A percentile compares a stretch with the other conserved stretches of the same genome.
Conservation (phyloP, 2,797 vertebrate species). For the Labroides dimidiatus region DNA sequence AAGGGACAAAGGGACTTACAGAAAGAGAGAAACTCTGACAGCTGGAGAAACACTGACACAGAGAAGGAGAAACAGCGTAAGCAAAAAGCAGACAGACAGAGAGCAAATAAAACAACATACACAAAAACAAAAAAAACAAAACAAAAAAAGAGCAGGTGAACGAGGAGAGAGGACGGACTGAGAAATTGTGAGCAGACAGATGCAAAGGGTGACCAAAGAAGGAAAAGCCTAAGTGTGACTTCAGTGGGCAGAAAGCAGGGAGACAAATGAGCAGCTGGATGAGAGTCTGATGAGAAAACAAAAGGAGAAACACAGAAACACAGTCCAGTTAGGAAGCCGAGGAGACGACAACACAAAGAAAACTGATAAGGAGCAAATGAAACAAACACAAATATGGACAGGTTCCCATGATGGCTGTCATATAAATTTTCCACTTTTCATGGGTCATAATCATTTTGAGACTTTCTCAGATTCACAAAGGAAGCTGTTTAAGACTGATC, state of each 20-base stretch:
- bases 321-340: conserved; percentile 11
- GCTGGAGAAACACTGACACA: conserved; percentile 81
- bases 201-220: conserved; percentile 11
- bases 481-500: background rate
- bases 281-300: conserved; percentile 44
- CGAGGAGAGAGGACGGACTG: conserved; percentile 20
- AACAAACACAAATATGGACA: conserved; percentile 8
- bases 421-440: conserved; percentile 15
- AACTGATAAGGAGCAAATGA: conserved; percentile 13
- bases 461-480: background rate
- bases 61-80: conserved; percentile 71
- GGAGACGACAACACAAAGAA: background rate
- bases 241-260: conserved; percentile 9
- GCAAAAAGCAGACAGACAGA: conserved; percentile 56
- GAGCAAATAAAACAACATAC: conserved; percentile 41
- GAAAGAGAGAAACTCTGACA: conserved; percentile 84
- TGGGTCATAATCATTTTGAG: background rate
- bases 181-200: conserved; percentile 7
- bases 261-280: conserved; percentile 23
- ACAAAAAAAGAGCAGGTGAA: conserved; percentile 30
- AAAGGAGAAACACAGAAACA: conserved; percentile 28
- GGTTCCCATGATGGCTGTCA: conserved; percentile 17
- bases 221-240: conserved; percentile 7
- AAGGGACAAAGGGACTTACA: conserved; percentile 77
- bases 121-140: too few species aligned